Evolutionary conservation across 64 coral and sea anemone species (phyloP).

Genomic region (Anthopleura sola): DNA sequence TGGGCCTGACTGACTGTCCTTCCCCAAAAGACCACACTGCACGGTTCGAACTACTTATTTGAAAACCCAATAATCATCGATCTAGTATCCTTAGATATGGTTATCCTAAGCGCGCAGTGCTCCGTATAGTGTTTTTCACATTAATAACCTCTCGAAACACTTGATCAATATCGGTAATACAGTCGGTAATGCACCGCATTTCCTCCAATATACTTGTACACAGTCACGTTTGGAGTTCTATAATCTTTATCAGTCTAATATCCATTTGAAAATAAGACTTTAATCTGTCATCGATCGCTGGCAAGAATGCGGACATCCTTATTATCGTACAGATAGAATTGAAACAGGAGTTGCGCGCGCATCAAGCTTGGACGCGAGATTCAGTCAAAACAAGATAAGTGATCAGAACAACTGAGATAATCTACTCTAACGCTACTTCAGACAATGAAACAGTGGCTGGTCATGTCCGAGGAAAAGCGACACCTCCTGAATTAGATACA

Average conservation of each 20-base stretch:
- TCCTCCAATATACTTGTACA: background rate
- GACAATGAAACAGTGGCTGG: background rate
- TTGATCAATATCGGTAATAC: background rate
- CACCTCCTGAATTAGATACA: background rate
- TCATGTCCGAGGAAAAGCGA: background rate
- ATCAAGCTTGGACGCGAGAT: background rate
- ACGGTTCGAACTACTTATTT: background rate
- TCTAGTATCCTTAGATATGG: background rate
- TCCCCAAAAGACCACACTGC: background rate
- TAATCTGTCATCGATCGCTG: background rate
- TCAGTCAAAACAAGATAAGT: background rate
- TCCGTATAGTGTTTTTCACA: background rate
- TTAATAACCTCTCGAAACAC: background rate
- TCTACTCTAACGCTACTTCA: background rate
- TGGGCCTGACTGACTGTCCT: background rate
- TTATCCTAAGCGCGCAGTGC: background rate
- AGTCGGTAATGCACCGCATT: background rate
- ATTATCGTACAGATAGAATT: background rate
- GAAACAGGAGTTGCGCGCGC: background rate
- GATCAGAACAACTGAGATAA: background rate
- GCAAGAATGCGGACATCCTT: background rate
- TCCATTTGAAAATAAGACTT: background rate
- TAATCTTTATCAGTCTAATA: background rate
- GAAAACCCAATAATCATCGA: background rate
- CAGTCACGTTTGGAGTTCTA: background rate